Base-by-base conservation (phyloP, 2,888 invertebrate genomes). In the Melanchra persicariae region DNA sequence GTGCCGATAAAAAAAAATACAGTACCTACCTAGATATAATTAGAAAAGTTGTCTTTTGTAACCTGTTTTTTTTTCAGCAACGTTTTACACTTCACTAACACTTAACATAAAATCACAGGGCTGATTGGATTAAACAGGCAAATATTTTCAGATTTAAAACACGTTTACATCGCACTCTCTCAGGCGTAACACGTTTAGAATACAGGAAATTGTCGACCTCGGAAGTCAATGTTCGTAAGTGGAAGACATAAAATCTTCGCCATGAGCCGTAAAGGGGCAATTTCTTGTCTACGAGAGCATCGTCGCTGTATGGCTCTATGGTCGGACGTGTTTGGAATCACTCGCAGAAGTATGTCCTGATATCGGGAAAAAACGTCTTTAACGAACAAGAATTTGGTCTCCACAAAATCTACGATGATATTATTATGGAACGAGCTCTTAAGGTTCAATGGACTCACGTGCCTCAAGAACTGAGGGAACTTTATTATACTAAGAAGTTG, bases 221-320 rank as follows among this genome's bases (percentile, higher is more conserved):
- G 88, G 89, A 90, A 92, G 91, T 92, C 92, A 92, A 91, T 92
- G 91, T 91, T 88, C 91, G 91, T 93, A 93, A 93, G 93, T 92
- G 91, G 91, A 84, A 85, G 90, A 85, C 91, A 91, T 93, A 93
- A 94, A 94, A 93, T 93, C 91, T 90, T 89, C 91, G 87, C 89
- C 90, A 91, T 91, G 89, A 88, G 90, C 90, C 89, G 89, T 94
- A 93, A 93, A 93, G 92, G 89, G 90, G 92, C 91, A 92, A 92
- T 94, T 93, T 92, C 93, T 91, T 92, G 93, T 93, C 90, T 91
- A 90, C 89, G 89, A 89, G 89, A 91, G 88, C 89, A 89, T 90
- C 87, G 89, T 78, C 85, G 87, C 88, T 89, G 85, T 89, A 91
- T 88, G 86, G 86, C 88, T 89, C 88, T 90, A 90, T 90, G 88